Evolutionary conservation across 2,113 vertebrate genomes (phyloP), one percentile per base, ranked within the genome.

Genomic region (Capra hircus): DNA sequence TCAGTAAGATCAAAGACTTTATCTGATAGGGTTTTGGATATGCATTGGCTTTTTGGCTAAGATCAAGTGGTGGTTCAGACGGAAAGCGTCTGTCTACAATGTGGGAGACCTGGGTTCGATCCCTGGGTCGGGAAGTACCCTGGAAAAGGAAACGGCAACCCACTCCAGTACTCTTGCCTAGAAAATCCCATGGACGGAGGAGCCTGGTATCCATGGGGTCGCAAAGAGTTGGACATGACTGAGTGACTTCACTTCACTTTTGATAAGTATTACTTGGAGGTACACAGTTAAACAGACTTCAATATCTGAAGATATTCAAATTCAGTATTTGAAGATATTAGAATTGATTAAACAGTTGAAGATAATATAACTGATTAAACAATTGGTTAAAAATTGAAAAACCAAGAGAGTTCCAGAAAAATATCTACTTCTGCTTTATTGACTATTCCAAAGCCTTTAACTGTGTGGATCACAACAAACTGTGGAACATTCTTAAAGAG

Each of bases 191-290:
- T 50, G 48, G 48, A 50, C 1, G 48, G 48, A 48, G 45, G 45
- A 50, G 48, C 48, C 48, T 50, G 48, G 48, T 50, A 12, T 50
- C 48, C 48, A 50, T 50, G 48, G 48, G 48, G 48, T 50, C 48
- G 12, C 48, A 50, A 50, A 50, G 48, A 50, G 48, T 13, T 50
- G 48, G 48, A 50, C 48, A 50, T 12, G 48, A 50, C 48, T 50
- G 48, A 50, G 48, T 12, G 12, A 50, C 48, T 50, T 50, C 48
- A 48, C 45, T 48, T 48, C 45, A 50, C 48, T 50, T 92, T 97
- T 97, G 9, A 52, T 90, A 91, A 97, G n/a, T 89, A 90, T 93
- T 87, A n/a, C 40, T 90, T 85, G 64, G 30, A 96, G 53, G 6
- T 77, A 88, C 45, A 96, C 1, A 78, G 84, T 64, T 90, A 95